A percentile compares a stretch with the other conserved stretches of the same genome.
Evolutionary conservation across 2,113 vertebrate genomes (phyloP).

Genomic region (Upupa epops): DNA sequence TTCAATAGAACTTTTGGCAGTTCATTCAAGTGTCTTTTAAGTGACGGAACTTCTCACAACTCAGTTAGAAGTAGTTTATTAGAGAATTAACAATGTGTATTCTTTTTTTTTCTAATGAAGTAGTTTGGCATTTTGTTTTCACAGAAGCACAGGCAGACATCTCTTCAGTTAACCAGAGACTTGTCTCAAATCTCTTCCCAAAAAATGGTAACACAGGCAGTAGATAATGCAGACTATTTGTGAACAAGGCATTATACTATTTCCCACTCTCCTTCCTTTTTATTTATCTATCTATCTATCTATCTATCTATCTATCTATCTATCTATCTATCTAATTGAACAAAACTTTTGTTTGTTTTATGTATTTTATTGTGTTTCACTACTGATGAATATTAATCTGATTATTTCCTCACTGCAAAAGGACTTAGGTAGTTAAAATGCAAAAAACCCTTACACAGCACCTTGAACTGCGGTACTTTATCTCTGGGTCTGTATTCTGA

Average conservation of each 20-base stretch:
- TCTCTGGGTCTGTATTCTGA: neutral
- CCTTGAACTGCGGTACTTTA: neutral
- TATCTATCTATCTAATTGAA: neutral
- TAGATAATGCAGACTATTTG: neutral
- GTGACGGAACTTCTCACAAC: neutral
- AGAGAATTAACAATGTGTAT: neutral
- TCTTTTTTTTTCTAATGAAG: neutral
- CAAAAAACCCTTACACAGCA: neutral
- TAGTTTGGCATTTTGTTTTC: neutral
- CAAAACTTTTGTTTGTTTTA: neutral
- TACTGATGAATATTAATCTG: neutral
- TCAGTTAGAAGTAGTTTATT: neutral
- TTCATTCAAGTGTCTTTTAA: neutral
- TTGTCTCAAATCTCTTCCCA: neutral
- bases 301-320: too few species aligned
- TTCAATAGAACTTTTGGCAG: neutral
- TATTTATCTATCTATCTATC: too few species aligned
- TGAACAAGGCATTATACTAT: neutral
- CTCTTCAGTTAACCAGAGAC: neutral
- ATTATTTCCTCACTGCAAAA: neutral
- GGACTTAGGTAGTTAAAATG: neutral
- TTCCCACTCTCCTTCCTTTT: accelerated
- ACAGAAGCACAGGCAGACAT: neutral
- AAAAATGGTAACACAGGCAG: accelerated
- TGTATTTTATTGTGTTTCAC: neutral